Evolutionary conservation across 2,797 vertebrate genomes (phyloP), one percentile per base, ranked within the genome.

Genomic region (Sus cebifrons): DNA sequence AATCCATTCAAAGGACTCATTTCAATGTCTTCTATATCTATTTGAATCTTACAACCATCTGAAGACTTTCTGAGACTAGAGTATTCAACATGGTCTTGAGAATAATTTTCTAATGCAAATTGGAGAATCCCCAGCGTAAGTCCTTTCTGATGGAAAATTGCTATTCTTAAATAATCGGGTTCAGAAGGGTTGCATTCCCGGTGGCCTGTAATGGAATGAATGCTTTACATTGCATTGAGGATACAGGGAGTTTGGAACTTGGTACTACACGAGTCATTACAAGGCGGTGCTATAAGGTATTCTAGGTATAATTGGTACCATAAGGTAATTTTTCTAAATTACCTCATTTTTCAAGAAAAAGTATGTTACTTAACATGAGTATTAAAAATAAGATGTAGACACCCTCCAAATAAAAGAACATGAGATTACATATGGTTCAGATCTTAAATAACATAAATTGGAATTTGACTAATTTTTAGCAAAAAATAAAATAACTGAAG

Each of bases 401-500:
- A 71, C 13, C 18, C 52, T 94, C 44, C 54, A 75, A 83, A 32
- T 32, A n/a, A 92, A 94, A 49, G 65, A 86, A 92, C 32, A 54
- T 44, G 21, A 92, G 49, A 68, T 12, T 93, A 56, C 40, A 16
- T 75, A 68, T n/a, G 86, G 62, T 89, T 67, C 15, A 27, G 77
- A 92, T 71, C 88, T 96, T 86, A 92, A 91, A 40, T 86, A 52
- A 60, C 25, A 82, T 62, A 94, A 85, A 93, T n/a, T 54, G 58
- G 75, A 95, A 92, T 10, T 56, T 83, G n/a, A 85, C 58, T 49
- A 8, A 62, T 44, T 40, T 52, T 62, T 87, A 77, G 17, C 36
- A 58, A 36, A 79, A 92, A 74, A 64, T 52, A 78, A 94, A 78
- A 93, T 70, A 67, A 64, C 23, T 29, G 9, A 79, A 79, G 32